phyloP scores from a whole-genome alignment of 2,113 vertebrate genomes.

The Zingel zingel region DNA sequence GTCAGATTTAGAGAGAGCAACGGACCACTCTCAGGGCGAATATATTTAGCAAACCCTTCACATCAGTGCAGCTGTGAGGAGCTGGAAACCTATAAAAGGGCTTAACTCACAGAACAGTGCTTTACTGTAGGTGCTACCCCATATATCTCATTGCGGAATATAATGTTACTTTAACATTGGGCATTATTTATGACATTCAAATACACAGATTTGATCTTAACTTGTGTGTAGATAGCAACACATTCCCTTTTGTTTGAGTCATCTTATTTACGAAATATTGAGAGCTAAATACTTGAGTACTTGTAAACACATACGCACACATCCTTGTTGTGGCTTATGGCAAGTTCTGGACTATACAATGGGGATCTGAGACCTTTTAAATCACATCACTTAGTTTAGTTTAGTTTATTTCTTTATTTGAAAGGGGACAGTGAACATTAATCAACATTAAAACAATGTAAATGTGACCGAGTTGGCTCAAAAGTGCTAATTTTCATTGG shows the following conservation, averaged over 20 bases:
- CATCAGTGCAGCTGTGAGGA: neutral
- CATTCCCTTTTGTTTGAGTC: neutral
- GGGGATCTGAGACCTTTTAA: too few species aligned
- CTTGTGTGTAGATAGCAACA: neutral
- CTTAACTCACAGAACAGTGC: neutral
- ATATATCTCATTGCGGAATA: neutral
- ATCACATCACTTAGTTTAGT: too few species aligned
- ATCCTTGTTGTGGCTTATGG: neutral
- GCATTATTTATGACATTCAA: neutral
- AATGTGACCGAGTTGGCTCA: too few species aligned
- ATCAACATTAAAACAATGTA: too few species aligned
- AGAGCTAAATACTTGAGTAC: neutral
- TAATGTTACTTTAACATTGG: neutral
- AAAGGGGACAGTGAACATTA: too few species aligned
- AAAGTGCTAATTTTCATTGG: too few species aligned
- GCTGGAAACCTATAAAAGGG: neutral
- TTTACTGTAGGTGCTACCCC: neutral
- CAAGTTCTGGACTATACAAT: neutral
- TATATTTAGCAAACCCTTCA: slow-evolving; percentile 29
- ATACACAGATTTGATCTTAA: neutral
- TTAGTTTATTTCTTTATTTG: too few species aligned
- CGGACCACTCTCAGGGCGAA: slow-evolving; percentile 9
- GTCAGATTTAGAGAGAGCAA: slow-evolving; percentile 12
- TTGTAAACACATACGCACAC: too few species aligned
- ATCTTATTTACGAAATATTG: neutral